These are phyloP conservation scores for Papilio polytes DNA, from an alignment of 1,140 invertebrate genomes.

Conservation along the genomic window DNA sequence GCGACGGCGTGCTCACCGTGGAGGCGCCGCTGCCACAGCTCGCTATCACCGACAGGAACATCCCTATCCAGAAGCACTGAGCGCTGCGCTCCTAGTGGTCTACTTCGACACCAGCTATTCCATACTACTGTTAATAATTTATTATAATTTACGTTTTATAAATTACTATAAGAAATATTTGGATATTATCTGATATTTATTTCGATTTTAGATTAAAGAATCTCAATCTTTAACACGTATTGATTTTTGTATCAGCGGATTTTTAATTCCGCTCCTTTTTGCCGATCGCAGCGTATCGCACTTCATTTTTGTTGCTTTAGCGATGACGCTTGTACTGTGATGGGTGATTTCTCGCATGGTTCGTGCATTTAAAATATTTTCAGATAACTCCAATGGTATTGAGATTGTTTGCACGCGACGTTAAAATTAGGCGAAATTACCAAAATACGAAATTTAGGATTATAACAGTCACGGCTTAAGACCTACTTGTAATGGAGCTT, in stretches of 20 bases:
- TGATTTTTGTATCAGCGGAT: constrained; percentile 58
- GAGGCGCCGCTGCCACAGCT: constrained; percentile 95
- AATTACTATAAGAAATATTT: constrained; percentile 73
- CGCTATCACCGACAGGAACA: constrained; percentile 82
- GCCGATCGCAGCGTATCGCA: constrained; percentile 57
- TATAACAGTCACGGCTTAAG: constrained; percentile 44
- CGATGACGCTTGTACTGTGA: constrained; percentile 76
- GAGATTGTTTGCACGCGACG: constrained; percentile 42
- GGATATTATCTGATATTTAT: constrained; percentile 74
- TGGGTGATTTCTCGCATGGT: constrained; percentile 60
- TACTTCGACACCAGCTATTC: constrained; percentile 74
- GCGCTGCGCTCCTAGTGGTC: constrained; percentile 50
- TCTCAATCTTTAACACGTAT: constrained; percentile 75
- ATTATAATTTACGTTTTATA: constrained; percentile 78
- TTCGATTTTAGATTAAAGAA: constrained; percentile 75
- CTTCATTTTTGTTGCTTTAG: constrained; percentile 68
- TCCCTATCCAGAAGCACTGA: constrained; percentile 84
- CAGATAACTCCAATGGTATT: constrained; percentile 57
- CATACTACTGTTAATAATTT: constrained; percentile 83
- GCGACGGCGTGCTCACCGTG: constrained; percentile 96
- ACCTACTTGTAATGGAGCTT: constrained; percentile 52
- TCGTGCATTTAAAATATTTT: constrained; percentile 62
- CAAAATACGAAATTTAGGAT: constrained; percentile 36
- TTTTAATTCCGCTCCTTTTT: constrained; percentile 47
- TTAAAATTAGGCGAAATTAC: constrained; percentile 39